Evolutionary conservation across 2,888 invertebrate genomes (phyloP).

Genomic region (Drosophila yooni): DNA sequence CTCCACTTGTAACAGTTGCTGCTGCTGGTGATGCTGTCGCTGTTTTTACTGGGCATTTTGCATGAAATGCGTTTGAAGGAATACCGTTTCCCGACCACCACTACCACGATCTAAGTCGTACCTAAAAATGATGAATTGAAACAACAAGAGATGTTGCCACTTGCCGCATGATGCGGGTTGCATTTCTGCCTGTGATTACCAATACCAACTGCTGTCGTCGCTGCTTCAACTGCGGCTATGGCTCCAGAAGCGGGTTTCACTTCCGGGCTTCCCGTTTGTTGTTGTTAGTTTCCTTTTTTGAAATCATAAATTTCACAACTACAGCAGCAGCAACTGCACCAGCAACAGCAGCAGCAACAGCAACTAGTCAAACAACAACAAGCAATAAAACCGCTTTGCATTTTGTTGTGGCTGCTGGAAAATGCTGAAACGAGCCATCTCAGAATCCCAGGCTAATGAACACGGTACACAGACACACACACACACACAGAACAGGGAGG

Average conservation of each 20-base stretch:
- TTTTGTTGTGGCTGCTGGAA: slow-evolving; percentile 55
- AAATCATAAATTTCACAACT: slow-evolving; percentile 53
- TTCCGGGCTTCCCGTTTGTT: slow-evolving; percentile 25
- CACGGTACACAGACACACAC: slow-evolving; percentile 36
- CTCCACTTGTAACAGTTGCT: slow-evolving; percentile 44
- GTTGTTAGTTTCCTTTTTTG: slow-evolving; percentile 32
- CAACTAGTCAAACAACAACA: slow-evolving; percentile 17
- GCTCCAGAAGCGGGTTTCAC: slow-evolving; percentile 5
- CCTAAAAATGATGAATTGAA: slow-evolving; percentile 36
- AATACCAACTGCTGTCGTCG: slow-evolving; percentile 39
- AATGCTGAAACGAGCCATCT: slow-evolving; percentile 46
- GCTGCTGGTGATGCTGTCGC: slow-evolving; percentile 20
- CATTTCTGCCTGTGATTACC: slow-evolving; percentile 36
- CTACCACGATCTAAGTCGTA: background rate
- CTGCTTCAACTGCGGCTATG: slow-evolving; percentile 2
- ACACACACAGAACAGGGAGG: slow-evolving; percentile 1
- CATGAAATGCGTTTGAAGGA: slow-evolving; percentile 46
- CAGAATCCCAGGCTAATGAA: slow-evolving; percentile 67
- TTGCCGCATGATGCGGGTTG: slow-evolving; percentile 33
- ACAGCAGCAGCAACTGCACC: slow-evolving; percentile 23
- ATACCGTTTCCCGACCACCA: background rate
- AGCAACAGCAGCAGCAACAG: slow-evolving; percentile 17
- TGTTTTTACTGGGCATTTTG: slow-evolving; percentile 30
- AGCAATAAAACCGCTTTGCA: slow-evolving; percentile 46
- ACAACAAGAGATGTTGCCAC: slow-evolving; percentile 20